Evolutionary conservation across 2,888 invertebrate genomes (phyloP).

Genomic region (Pammene aurita): DNA sequence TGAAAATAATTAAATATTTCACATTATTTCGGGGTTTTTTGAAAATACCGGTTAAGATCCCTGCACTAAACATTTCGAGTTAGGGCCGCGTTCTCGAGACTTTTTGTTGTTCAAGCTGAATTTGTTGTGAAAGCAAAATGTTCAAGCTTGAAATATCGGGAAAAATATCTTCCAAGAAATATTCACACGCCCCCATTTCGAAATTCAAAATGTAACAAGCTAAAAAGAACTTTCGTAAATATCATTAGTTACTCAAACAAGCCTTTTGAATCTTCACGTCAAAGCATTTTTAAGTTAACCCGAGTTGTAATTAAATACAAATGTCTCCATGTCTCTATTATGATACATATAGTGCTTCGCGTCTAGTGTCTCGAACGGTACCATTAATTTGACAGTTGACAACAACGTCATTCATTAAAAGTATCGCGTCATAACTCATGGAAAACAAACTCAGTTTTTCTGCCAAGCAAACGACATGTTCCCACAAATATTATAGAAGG

Average conservation of each 20-base stretch:
- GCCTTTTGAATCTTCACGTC: slow-evolving; percentile 59
- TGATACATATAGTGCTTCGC: slow-evolving; percentile 45
- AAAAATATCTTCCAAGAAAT: slow-evolving; percentile 6
- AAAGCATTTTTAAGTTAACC: slow-evolving; percentile 65
- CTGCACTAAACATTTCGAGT: too few species aligned
- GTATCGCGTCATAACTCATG: slow-evolving; percentile 70
- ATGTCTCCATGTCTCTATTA: slow-evolving; percentile 64
- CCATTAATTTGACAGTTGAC: slow-evolving; percentile 76
- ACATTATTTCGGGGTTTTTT: too few species aligned
- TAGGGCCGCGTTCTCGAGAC: too few species aligned
- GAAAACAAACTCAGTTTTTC: slow-evolving; percentile 28
- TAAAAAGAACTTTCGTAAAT: slow-evolving; percentile 41
- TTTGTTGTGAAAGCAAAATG: too few species aligned
- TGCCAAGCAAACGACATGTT: neutral
- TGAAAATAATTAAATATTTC: too few species aligned
- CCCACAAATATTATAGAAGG: neutral
- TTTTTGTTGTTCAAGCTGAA: too few species aligned
- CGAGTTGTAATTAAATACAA: slow-evolving; percentile 65
- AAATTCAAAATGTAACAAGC: slow-evolving; percentile 30
- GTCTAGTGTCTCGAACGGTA: slow-evolving; percentile 54
- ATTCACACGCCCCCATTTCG: slow-evolving; percentile 31
- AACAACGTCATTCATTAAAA: slow-evolving; percentile 74
- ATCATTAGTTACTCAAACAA: slow-evolving; percentile 59
- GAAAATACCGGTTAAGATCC: too few species aligned
- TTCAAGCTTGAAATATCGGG: too few species aligned